Percentiles rank a stretch among this genome's conserved stretches.
These are phyloP conservation scores for Hyperoplus immaculatus DNA, from an alignment of 2,797 vertebrate genomes.

Conservation along the genomic window DNA sequence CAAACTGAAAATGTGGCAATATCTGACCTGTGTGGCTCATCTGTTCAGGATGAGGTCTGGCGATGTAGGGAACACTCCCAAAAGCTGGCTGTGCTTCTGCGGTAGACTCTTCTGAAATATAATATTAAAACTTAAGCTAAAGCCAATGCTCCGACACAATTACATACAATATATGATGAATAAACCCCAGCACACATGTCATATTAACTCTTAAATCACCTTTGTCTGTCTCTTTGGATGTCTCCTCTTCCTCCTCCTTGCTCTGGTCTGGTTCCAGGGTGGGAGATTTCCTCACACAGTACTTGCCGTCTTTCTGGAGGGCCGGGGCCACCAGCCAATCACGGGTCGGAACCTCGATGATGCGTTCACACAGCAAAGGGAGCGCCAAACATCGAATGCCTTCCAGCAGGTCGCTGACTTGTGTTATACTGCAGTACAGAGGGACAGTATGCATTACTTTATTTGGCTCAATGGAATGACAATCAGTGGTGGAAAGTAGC, in stretches of 20 bases:
- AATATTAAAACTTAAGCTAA: not conserved
- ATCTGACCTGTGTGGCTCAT: conserved; percentile 89
- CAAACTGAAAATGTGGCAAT: accelerated
- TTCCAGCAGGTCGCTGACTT: conserved; percentile 92
- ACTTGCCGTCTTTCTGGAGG: conserved; percentile 83
- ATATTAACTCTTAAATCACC: conserved; percentile 49
- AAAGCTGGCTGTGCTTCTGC: conserved; percentile 57
- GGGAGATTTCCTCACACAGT: conserved; percentile 73
- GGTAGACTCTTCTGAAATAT: conserved; percentile 56
- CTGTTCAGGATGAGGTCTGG: conserved; percentile 89
- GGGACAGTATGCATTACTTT: not conserved
- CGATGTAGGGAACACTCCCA: conserved; percentile 86
- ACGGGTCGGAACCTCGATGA: conserved; percentile 88
- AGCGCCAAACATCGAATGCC: conserved; percentile 83
- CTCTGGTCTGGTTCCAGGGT: conserved; percentile 31
- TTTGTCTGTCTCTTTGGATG: conserved; percentile 59
- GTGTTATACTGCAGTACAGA: conserved; percentile 86
- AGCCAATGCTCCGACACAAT: not conserved
- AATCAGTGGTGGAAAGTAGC: too few relatives aligned
- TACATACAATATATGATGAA: accelerated
- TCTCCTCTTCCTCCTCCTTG: conserved; percentile 52
- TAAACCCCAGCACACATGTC: not conserved
- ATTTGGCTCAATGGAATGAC: too few relatives aligned
- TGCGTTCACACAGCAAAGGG: conserved; percentile 88
- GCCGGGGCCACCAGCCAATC: conserved; percentile 90